These are phyloP conservation scores for Tridacna gigas DNA, from an alignment of 2,888 invertebrate species.

Conservation along the genomic window DNA sequence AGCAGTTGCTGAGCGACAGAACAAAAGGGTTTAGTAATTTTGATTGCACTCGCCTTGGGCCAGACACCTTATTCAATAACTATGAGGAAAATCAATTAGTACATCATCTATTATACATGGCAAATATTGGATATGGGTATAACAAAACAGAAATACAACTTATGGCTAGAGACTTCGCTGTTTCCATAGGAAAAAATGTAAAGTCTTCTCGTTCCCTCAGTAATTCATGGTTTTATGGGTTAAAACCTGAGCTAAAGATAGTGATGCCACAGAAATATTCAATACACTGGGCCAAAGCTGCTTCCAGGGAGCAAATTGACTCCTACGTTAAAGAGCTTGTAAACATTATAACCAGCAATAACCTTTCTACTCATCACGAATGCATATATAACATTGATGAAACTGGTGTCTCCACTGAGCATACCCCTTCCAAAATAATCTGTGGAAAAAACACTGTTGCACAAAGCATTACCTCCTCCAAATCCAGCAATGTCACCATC, in stretches of 20 bases:
- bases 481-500: slow-evolving; percentile 7
- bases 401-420: slow-evolving; percentile 49
- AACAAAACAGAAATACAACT: slow-evolving; percentile 31
- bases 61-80: not conserved
- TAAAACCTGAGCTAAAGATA: slow-evolving; percentile 45
- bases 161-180: slow-evolving; percentile 43
- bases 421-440: slow-evolving; percentile 36
- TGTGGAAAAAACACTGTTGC: slow-evolving; percentile 22
- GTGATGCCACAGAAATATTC: slow-evolving; percentile 40
- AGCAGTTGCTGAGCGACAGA: not conserved
- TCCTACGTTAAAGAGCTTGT: slow-evolving; percentile 45
- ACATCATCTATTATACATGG: slow-evolving; percentile 46
- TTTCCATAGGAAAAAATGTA: slow-evolving; percentile 25
- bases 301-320: slow-evolving; percentile 30
- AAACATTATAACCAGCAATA: slow-evolving; percentile 15
- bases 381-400: slow-evolving; percentile 54
- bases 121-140: slow-evolving; percentile 50
- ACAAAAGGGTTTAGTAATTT: not conserved
- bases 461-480: slow-evolving; percentile 5
- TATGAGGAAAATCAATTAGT: slow-evolving; percentile 34
- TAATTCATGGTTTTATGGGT: slow-evolving; percentile 50
- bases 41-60: not conserved
- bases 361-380: slow-evolving; percentile 37
- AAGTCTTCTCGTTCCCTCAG: slow-evolving; percentile 25
- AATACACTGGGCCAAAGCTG: slow-evolving; percentile 38